Base-by-base conservation (phyloP, 2,113 vertebrate species). In the Megaceryle maxima region DNA sequence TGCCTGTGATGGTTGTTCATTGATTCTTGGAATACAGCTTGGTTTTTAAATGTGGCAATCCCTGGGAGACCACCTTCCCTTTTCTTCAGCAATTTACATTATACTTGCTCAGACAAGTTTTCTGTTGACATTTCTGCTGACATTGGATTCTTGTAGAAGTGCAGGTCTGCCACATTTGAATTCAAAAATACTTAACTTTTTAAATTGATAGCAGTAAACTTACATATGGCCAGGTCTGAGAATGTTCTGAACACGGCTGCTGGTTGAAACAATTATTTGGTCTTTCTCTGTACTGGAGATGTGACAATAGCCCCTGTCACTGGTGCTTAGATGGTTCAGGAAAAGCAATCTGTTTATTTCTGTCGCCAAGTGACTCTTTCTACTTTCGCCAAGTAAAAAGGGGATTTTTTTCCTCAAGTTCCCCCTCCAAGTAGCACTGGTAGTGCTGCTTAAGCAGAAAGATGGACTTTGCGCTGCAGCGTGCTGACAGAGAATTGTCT, bases 371-470 rank as follows among this genome's bases (percentile, higher is more conserved):
- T 22, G 14, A 22, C 25, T 51, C 35, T 39, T n/a, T 41, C 22
- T 51, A 8, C 20, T 51, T 89, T 55, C 59, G 57, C 21, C 29
- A 59, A 43, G 33, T n/a, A 5, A 62, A 63, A 87, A 33, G 24
- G 12, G 76, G 66, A 2, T 15, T 79, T 82, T 87, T 78, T 17
- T 53, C 16, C 28, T 28, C 11, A 25, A 16, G 15, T 80, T 53
- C 5, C 3, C 7, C 6, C 15, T 75, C 37, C 0, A 3, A 53
- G 39, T 68, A 70, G 50, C 57, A 78, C 51, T 66, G 44, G 6
- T 50, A 62, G 43, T 82, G 26, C 41, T 0, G 0, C 44, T 13
- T 55, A 41, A 81, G 31, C 21, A 50, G 72, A 25, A 74, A 0
- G 72, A 51, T 26, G 24, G 44, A 25, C 62, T 81, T 74, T 1